Percentiles rank a stretch among this genome's conserved stretches.
phyloP scores from a whole-genome alignment of 30 jellyfish, hydroid and myxozoan species.

The Haliclystus octoradiatus region DNA sequence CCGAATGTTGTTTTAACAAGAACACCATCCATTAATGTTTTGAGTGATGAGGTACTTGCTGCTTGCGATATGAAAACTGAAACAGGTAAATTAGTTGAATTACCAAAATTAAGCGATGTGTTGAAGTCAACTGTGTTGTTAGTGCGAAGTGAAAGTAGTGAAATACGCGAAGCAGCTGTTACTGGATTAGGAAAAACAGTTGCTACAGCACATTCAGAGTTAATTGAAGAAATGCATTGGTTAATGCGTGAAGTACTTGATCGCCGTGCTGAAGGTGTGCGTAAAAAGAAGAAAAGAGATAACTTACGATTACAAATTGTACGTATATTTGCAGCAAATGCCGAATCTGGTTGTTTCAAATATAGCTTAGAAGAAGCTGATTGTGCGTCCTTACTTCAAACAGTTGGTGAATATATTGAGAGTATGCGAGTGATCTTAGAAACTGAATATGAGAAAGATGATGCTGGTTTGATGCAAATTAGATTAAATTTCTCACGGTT shows the following conservation, averaged over 20 bases:
- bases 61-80: constrained; percentile 58
- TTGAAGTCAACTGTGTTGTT: constrained; percentile 71
- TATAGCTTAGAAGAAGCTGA: constrained; percentile 62
- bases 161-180: constrained; percentile 96
- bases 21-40: constrained; percentile 12
- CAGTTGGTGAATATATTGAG: constrained; percentile 74
- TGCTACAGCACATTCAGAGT: constrained; percentile 87
- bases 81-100: constrained; percentile 31
- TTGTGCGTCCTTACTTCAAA: constrained; percentile 27
- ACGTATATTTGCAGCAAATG: constrained; percentile 90
- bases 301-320: constrained; percentile 82
- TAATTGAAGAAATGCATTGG: constrained; percentile 84
- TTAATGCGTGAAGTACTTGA: constrained; percentile 87
- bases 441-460: constrained; percentile 75
- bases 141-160: constrained; percentile 82
- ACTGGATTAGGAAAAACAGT: constrained; percentile 94
- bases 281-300: constrained; percentile 87
- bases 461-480: constrained; percentile 65
- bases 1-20: constrained; percentile 56
- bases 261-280: constrained; percentile 89
- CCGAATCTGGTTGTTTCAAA: constrained; percentile 89
- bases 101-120: constrained; percentile 68
- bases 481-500: constrained; percentile 73
- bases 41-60: constrained; percentile 27
- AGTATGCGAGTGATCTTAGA: constrained; percentile 87